Base-by-base conservation (phyloP, 2,113 vertebrate genomes). In the Anoplopoma fimbria region DNA sequence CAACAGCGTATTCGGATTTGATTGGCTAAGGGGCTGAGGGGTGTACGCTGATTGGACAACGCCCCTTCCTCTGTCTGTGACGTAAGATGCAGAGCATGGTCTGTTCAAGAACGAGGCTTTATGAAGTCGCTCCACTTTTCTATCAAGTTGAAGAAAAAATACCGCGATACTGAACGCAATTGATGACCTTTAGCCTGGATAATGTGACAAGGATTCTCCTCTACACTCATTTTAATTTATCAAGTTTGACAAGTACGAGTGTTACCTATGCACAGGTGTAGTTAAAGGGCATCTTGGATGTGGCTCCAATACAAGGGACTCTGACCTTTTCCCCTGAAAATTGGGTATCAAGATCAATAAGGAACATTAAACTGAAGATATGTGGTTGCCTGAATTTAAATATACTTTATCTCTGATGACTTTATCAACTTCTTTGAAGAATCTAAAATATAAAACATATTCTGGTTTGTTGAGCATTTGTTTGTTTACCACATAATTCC, bases 11-110 rank as follows among this genome's bases (percentile, higher is more conserved):
- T 0, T 13, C 0, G 0, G 0, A 64, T 67, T 10, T 87, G 72
- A 95, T 95, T 96, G 92, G 95, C n/a, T 49, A 0, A 7, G 10
- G 4, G 0, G 3, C 4, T 0, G 3, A 1, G 0, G 3, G 12
- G 6, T 14, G 25, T 1, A 2, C 9, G 70, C 57, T 79, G 77
- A 93, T 93, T 93, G 92, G 92, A 36, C 45, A 63, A 15, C 40
- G 23, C 0, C 4, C 2, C 6, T 2, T 19, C 31, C 14, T 29
- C 2, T 9, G 0, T 33, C 15, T 68, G 21, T 90, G 61, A 91
- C 79, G 25, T 34, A n/a, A 34, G 4, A 3, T n/a, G 25, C 36
- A 9, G 5, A 72, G 4, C 67, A 53, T 69, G 69, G 62, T 36
- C 0, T 61, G 76, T 85, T 90, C 81, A 90, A 80, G 87, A 89